These are phyloP conservation scores for Columba janthina DNA, from an alignment of 2,113 vertebrate genomes.

Conservation along the genomic window DNA sequence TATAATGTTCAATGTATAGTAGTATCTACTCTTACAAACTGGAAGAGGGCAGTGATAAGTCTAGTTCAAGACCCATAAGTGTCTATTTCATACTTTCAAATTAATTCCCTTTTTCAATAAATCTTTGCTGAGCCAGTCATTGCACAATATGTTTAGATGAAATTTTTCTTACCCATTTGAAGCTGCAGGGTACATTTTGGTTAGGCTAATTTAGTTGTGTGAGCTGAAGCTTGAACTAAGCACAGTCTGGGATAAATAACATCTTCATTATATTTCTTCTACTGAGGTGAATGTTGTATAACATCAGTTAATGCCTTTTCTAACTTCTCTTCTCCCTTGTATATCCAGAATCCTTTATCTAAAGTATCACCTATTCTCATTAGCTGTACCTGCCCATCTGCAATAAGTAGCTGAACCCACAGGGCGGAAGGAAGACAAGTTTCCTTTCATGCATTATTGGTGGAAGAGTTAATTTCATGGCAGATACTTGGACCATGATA, in stretches of 20 bases:
- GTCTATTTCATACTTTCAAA: background rate
- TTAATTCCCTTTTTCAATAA: background rate
- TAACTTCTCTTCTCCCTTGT: background rate
- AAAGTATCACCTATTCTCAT: background rate
- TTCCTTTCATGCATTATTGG: background rate
- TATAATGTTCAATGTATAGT: background rate
- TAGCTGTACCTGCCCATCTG: background rate
- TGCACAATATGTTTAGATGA: background rate
- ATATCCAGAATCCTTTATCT: background rate
- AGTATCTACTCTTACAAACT: background rate
- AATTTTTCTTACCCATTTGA: background rate
- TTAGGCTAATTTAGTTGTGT: background rate
- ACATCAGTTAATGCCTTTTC: background rate
- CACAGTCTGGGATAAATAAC: background rate
- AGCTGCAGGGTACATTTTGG: background rate
- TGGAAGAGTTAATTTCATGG: background rate
- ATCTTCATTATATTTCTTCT: background rate
- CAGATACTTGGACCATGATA: background rate
- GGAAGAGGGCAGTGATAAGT: background rate
- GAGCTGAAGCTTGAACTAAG: background rate
- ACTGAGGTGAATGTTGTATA: background rate
- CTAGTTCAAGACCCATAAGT: background rate
- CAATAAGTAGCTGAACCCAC: background rate
- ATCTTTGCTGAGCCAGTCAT: background rate
- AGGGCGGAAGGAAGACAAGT: background rate